These are phyloP conservation scores for Bubo scandiacus DNA, from an alignment of 2,113 vertebrate genomes.

Conservation along the genomic window DNA sequence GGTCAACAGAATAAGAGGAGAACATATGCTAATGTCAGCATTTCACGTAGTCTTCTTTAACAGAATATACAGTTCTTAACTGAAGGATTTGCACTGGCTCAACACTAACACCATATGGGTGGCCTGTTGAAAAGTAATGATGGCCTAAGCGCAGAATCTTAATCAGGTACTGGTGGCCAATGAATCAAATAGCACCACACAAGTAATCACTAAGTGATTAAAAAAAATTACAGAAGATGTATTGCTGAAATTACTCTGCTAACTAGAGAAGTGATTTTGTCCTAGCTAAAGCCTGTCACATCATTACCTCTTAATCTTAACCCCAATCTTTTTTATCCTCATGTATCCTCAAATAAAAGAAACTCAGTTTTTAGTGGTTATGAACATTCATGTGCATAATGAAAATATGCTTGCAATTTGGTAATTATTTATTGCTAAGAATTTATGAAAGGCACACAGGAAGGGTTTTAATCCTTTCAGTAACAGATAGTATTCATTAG, in stretches of 20 bases:
- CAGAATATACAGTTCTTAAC: constrained; percentile 85
- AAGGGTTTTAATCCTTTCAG: neutral
- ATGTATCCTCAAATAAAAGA: constrained; percentile 10
- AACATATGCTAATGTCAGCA: constrained; percentile 86
- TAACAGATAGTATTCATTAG: neutral
- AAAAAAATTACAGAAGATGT: constrained; percentile 76
- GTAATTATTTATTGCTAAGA: neutral
- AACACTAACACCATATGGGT: constrained; percentile 93
- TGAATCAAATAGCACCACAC: constrained; percentile 85
- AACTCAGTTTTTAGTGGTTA: neutral
- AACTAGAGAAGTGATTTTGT: constrained; percentile 56
- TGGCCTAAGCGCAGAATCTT: constrained; percentile 76
- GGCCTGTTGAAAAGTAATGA: constrained; percentile 84
- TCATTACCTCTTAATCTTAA: constrained; percentile 30
- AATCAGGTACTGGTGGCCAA: constrained; percentile 75
- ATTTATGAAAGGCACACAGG: neutral
- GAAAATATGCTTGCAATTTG: neutral
- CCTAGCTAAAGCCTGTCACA: constrained; percentile 36
- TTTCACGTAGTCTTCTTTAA: constrained; percentile 79
- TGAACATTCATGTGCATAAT: neutral
- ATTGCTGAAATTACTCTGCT: constrained; percentile 69
- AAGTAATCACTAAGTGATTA: constrained; percentile 81
- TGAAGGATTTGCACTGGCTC: constrained; percentile 86
- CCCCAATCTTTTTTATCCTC: constrained; percentile 23
- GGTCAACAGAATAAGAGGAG: constrained; percentile 69